Conservation (phyloP, 2,797 vertebrate genomes). For the Semaprochilodus insignis region DNA sequence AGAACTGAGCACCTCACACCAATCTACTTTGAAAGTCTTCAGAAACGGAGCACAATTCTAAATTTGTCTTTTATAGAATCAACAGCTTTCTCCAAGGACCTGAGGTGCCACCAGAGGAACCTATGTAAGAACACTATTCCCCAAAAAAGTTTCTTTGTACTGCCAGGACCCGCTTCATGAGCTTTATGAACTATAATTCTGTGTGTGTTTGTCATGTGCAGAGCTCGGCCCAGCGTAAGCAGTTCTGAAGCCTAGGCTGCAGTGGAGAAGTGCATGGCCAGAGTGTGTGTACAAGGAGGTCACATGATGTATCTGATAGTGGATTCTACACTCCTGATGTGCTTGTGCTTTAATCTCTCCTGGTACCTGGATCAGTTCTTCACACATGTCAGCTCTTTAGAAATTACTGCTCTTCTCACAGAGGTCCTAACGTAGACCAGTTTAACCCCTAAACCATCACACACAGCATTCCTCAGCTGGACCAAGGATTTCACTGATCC, state of each 20-base stretch:
- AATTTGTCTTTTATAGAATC: conserved; percentile 77
- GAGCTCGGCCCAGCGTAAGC: conserved; percentile 68
- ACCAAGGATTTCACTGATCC: background rate
- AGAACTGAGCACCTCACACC: no score
- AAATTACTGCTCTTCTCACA: conserved; percentile 14
- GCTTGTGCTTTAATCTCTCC: conserved; percentile 29
- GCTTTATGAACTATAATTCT: conserved; percentile 17
- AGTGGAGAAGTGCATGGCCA: conserved; percentile 41
- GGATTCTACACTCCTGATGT: conserved; percentile 35
- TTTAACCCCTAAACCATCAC: conserved; percentile 2
- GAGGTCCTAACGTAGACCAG: conserved; percentile 28
- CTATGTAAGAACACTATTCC: conserved; percentile 80
- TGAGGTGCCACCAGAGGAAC: conserved; percentile 84
- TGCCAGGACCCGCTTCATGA: background rate
- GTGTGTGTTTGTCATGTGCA: conserved; percentile 59
- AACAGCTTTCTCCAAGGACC: conserved; percentile 93
- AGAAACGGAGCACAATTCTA: no score
- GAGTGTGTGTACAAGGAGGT: conserved; percentile 57
- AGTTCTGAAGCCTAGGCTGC: conserved; percentile 67
- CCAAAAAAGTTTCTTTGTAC: background rate
- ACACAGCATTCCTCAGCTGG: background rate
- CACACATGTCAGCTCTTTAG: conserved; percentile 36
- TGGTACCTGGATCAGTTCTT: conserved; percentile 2
- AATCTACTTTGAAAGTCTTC: no score
- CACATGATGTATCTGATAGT: conserved; percentile 31